Percentiles rank a stretch among this genome's conserved stretches.
Conservation (phyloP, 2,797 vertebrate species). For the Pipistrellus nathusii region DNA sequence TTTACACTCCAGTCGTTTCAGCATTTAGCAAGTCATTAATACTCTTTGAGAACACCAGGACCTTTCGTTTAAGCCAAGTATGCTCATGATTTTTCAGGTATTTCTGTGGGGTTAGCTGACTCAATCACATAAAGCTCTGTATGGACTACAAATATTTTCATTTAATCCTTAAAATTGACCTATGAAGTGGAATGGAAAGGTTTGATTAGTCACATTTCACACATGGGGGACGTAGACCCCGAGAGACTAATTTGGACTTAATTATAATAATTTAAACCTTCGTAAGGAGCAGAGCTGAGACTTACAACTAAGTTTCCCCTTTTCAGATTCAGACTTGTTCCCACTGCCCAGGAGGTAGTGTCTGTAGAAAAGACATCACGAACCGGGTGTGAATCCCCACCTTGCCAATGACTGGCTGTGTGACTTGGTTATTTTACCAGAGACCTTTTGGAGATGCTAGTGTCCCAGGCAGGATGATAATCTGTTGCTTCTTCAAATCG, state of each 20-base stretch:
- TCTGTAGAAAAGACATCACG: not conserved
- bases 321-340: not conserved
- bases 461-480: not conserved
- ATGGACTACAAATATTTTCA: not conserved
- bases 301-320: not conserved
- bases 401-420: not conserved
- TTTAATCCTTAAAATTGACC: conserved; percentile 31
- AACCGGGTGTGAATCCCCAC: not conserved
- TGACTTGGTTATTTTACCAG: not conserved
- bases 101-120: not conserved
- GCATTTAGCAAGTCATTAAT: conserved; percentile 52
- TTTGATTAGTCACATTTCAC: conserved; percentile 28
- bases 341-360: fast-evolving
- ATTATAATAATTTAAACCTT: not conserved
- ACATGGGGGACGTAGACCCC: not conserved
- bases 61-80: not conserved
- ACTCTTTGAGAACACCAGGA: not conserved
- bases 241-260: not conserved
- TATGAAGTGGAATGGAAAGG: not conserved
- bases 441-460: not conserved
- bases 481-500: not conserved
- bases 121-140: not conserved
- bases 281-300: not conserved
- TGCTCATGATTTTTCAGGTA: conserved; percentile 8
- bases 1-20: conserved; percentile 10